Evolutionary conservation across 2,113 vertebrate genomes (phyloP).

Genomic region (Myotis davidii): DNA sequence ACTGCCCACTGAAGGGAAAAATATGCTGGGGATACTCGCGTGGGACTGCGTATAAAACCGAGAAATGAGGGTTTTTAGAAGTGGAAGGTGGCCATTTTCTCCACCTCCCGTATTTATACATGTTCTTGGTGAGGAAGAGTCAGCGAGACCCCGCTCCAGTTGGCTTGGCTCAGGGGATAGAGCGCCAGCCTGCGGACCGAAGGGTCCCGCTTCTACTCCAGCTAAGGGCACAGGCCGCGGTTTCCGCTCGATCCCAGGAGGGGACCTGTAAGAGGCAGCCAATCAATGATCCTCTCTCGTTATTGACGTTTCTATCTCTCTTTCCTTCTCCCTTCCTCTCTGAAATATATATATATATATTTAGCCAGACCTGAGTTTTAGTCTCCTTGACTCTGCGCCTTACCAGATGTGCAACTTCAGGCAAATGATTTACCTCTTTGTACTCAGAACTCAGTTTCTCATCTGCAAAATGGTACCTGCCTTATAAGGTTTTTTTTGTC

Average conservation of each 20-base stretch:
- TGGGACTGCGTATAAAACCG: neutral
- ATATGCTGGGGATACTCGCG: neutral
- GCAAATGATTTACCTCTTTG: neutral
- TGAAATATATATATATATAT: no score
- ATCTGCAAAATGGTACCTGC: neutral
- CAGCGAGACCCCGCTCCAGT: neutral
- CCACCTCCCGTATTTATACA: neutral
- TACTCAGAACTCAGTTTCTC: neutral
- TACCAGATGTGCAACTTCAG: neutral
- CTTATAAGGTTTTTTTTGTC: neutral
- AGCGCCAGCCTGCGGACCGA: no score
- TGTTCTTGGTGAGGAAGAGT: neutral
- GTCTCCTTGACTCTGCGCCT: neutral
- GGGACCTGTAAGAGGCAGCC: no score
- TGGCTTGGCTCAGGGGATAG: no score
- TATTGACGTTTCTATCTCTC: no score
- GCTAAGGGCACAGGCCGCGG: no score
- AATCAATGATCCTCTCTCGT: no score
- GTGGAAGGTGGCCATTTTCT: neutral
- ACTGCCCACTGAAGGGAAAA: neutral
- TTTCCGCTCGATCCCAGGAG: no score
- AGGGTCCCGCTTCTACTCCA: no score
- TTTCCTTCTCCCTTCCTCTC: no score
- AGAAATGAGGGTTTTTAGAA: neutral
- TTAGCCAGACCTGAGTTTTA: neutral